Conservation (phyloP, 64 coral and sea anemone genomes). For the Orbicella faveolata region DNA sequence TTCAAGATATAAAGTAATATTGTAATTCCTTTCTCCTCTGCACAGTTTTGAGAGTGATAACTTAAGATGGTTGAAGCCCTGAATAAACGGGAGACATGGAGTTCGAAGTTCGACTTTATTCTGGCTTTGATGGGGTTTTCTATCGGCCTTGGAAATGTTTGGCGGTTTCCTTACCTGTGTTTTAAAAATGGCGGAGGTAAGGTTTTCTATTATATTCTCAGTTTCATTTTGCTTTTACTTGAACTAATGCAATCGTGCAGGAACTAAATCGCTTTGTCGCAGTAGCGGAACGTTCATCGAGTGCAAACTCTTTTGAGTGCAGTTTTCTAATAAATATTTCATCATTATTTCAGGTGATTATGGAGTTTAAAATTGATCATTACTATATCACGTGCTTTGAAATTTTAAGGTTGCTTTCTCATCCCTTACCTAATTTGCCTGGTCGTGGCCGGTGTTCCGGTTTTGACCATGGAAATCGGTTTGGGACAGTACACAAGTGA, state of each 20-base stretch:
- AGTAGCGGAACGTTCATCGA: too few relatives aligned
- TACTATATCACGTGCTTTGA: background rate
- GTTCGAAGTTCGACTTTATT: background rate
- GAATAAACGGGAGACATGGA: slow-evolving; percentile 12
- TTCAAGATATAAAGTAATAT: too few relatives aligned
- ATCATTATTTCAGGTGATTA: too few relatives aligned
- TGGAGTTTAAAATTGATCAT: too few relatives aligned
- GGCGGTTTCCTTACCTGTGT: slow-evolving; percentile 15
- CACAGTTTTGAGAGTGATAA: background rate
- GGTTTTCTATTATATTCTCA: too few relatives aligned
- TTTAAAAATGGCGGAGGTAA: background rate
- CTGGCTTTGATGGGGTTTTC: slow-evolving; percentile 12
- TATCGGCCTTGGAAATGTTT: slow-evolving; percentile 1
- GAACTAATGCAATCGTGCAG: too few relatives aligned
- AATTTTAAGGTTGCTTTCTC: slow-evolving; percentile 66
- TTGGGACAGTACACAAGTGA: slow-evolving; percentile 80
- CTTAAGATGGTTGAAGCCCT: background rate
- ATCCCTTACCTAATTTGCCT: slow-evolving; percentile 85
- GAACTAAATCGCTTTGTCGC: too few relatives aligned
- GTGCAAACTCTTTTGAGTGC: too few relatives aligned
- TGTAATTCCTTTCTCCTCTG: too few relatives aligned
- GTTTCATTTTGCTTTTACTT: background rate
- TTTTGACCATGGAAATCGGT: slow-evolving; percentile 58
- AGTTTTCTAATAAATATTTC: too few relatives aligned
- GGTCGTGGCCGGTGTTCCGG: slow-evolving; percentile 69